These are phyloP conservation scores for Anoplius nigerrimus DNA, from an alignment of 2,888 invertebrate genomes.

Conservation along the genomic window DNA sequence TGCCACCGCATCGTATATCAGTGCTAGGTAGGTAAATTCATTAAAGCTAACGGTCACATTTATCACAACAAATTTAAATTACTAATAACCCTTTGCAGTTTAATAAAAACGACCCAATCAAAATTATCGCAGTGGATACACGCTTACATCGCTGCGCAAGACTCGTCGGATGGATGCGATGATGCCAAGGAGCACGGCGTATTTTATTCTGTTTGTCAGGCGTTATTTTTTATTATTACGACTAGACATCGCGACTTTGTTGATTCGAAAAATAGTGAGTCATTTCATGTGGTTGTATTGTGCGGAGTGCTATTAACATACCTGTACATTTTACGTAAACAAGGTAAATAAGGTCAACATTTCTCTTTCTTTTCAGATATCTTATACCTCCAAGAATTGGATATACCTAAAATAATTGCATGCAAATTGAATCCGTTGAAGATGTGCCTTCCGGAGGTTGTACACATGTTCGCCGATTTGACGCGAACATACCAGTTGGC, in stretches of 20 bases:
- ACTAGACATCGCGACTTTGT: slow-evolving; percentile 92
- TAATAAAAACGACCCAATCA: slow-evolving; percentile 78
- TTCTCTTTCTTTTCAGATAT: slow-evolving; percentile 79
- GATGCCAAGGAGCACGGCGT: slow-evolving; percentile 85
- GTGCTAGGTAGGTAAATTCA: slow-evolving; percentile 77
- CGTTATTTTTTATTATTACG: slow-evolving; percentile 93
- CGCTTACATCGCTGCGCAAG: slow-evolving; percentile 85
- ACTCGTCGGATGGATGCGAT: slow-evolving; percentile 77
- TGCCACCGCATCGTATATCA: slow-evolving; percentile 81
- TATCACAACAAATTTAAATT: background rate
- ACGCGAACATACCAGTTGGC: slow-evolving; percentile 91
- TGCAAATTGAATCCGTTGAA: slow-evolving; percentile 92
- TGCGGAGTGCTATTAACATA: background rate
- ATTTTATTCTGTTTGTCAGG: slow-evolving; percentile 95
- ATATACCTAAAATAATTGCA: slow-evolving; percentile 90
- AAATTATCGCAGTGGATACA: slow-evolving; percentile 91
- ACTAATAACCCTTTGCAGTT: slow-evolving; percentile 74
- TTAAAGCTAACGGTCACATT: background rate
- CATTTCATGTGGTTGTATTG: background rate
- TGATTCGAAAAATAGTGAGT: slow-evolving; percentile 84
- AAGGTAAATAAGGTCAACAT: background rate
- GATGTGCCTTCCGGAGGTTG: slow-evolving; percentile 86
- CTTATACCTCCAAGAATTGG: slow-evolving; percentile 86
- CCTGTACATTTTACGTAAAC: no score
- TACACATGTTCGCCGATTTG: slow-evolving; percentile 87